Conservation (phyloP, 1,140 invertebrate genomes). For the Laodelphax striatellus region DNA sequence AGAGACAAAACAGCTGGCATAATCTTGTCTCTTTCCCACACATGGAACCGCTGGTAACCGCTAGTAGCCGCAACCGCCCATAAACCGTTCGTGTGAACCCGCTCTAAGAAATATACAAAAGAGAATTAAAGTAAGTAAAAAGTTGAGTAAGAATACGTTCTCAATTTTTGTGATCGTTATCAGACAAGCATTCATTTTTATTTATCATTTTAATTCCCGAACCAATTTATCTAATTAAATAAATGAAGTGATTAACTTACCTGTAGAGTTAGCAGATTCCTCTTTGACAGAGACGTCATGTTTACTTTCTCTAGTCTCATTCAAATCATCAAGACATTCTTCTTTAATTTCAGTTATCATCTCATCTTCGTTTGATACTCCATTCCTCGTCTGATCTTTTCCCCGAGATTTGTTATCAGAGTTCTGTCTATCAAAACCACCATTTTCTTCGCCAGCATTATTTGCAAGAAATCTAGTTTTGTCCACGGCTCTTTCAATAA, state of each 20-base stretch:
- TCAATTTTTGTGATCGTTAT: too few relatives aligned
- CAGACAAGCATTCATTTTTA: too few relatives aligned
- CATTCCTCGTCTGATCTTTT: not conserved
- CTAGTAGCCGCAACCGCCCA: too few relatives aligned
- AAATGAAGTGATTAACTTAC: not conserved
- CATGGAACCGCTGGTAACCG: too few relatives aligned
- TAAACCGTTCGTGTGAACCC: too few relatives aligned
- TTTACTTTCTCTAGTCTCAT: not conserved
- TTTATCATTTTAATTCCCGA: too few relatives aligned
- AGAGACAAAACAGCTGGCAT: too few relatives aligned
- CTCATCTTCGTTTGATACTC: not conserved
- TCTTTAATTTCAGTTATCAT: not conserved
- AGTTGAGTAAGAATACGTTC: too few relatives aligned
- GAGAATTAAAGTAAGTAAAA: too few relatives aligned
- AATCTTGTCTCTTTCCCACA: too few relatives aligned
- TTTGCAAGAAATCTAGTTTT: slow-evolving; percentile 1
- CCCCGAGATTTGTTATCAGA: not conserved
- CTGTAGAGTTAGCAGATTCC: not conserved
- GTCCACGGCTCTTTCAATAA: slow-evolving; percentile 8
- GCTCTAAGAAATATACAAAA: too few relatives aligned
- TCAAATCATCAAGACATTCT: slow-evolving; percentile 1
- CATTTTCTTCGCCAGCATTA: not conserved
- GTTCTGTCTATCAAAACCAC: not conserved
- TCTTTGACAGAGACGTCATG: not conserved
- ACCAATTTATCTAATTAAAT: too few relatives aligned